phyloP scores from a whole-genome alignment of 2,888 invertebrate species.

The Smittia aterrima region DNA sequence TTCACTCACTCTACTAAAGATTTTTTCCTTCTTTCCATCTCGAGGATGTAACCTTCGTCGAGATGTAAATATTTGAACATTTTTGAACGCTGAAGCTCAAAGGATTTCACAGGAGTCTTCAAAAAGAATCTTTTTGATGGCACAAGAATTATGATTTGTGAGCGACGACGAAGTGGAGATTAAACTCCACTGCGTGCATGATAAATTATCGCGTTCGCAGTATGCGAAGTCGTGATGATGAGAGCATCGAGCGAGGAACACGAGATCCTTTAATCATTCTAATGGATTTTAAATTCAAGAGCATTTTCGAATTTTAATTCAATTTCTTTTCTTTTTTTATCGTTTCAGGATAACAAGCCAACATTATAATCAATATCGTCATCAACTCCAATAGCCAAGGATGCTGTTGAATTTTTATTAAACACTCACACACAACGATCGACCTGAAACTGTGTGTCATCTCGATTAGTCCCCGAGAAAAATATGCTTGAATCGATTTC shows the following conservation, averaged over 20 bases:
- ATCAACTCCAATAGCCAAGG: background rate
- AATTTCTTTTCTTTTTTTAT: background rate
- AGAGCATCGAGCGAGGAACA: background rate
- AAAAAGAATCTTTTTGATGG: too few species aligned
- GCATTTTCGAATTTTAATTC: background rate
- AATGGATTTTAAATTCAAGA: background rate
- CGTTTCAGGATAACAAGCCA: background rate
- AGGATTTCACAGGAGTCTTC: too few species aligned
- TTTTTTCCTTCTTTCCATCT: background rate
- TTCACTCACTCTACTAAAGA: too few species aligned
- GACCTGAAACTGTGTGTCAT: background rate
- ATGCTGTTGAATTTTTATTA: constrained; percentile 16
- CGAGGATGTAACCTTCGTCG: background rate
- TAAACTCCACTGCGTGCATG: background rate
- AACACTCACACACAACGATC: background rate
- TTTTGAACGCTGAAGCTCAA: background rate
- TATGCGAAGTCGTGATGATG: background rate
- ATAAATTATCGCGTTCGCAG: background rate
- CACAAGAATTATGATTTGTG: too few species aligned
- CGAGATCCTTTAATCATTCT: background rate
- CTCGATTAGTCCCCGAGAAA: background rate
- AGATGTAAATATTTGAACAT: background rate
- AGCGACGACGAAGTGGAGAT: background rate
- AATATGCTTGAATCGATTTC: constrained; percentile 28
- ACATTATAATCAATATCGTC: background rate